Evolutionary conservation across 2,888 invertebrate species (phyloP).

Genomic region (Tetrapedia diversipes): DNA sequence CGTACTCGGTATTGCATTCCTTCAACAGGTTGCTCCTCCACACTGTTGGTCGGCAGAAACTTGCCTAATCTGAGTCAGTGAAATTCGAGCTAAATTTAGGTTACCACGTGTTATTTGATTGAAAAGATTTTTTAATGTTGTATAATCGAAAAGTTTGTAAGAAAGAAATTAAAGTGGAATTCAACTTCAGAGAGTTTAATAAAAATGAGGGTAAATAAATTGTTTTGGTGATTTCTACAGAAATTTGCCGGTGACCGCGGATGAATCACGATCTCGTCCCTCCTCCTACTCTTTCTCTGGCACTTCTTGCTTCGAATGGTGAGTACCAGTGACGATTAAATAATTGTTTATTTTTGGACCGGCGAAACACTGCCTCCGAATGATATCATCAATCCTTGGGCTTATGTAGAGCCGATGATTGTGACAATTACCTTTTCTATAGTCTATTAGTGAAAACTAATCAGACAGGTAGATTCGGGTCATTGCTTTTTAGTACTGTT

Average conservation of each 20-base stretch:
- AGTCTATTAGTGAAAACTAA: not conserved
- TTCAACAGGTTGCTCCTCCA: constrained; percentile 44
- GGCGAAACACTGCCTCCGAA: not conserved
- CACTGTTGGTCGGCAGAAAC: not conserved
- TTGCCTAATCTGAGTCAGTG: constrained; percentile 3
- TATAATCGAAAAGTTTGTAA: not conserved
- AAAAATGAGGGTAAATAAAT: constrained; percentile 8
- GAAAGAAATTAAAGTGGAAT: not conserved
- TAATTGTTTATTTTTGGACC: constrained; percentile 14
- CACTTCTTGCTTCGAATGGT: constrained; percentile 14
- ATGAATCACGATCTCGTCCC: constrained; percentile 48
- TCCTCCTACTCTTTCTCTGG: not conserved
- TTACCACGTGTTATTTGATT: not conserved
- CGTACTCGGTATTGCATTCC: constrained; percentile 15
- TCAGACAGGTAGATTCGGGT: too few species aligned
- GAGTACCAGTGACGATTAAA: constrained; percentile 19
- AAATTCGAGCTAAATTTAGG: constrained; percentile 1
- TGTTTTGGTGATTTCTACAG: constrained; percentile 18
- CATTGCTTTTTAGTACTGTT: not conserved
- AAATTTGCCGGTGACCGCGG: constrained; percentile 38
- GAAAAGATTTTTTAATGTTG: not conserved
- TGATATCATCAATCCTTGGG: not conserved
- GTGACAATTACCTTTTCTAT: not conserved
- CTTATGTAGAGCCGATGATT: not conserved
- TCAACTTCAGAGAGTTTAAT: not conserved